Percentiles rank a stretch among this genome's conserved stretches.
phyloP scores from a whole-genome alignment of 2,797 vertebrate genomes.

The Yasuhikotakia modesta region DNA sequence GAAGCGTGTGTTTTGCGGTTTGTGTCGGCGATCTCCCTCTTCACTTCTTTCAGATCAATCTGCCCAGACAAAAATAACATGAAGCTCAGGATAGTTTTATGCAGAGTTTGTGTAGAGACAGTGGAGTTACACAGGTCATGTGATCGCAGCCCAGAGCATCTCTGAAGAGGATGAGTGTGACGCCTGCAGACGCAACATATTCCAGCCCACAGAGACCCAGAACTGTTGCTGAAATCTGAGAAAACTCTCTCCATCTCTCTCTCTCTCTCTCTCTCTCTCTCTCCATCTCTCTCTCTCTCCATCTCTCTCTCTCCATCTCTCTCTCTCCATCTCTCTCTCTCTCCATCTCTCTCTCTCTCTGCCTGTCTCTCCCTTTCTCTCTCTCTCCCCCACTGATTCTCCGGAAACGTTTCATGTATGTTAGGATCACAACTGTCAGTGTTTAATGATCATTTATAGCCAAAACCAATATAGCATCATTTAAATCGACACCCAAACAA shows the following conservation, averaged over 20 bases:
- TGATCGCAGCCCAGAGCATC: constrained; percentile 34
- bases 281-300: not conserved
- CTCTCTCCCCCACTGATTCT: no score
- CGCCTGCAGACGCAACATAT: constrained; percentile 29
- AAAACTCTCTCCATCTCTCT: not conserved
- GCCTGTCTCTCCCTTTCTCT: no score
- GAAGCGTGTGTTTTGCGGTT: constrained; percentile 28
- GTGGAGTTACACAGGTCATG: constrained; percentile 30
- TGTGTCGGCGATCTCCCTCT: constrained; percentile 6
- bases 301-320: not conserved
- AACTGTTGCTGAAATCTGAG: constrained; percentile 51
- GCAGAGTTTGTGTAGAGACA: constrained; percentile 2
- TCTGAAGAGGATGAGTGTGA: constrained; percentile 30
- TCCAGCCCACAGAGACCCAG: constrained; percentile 16
- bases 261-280: not conserved
- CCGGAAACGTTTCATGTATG: no score
- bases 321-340: not conserved
- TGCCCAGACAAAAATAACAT: constrained; percentile 27
- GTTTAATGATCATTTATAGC: no score
- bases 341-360: no score
- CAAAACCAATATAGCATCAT: no score
- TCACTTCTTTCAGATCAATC: constrained; percentile 24
- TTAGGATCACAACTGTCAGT: no score
- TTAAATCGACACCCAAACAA: no score
- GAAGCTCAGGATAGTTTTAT: constrained; percentile 1